Conservation (phyloP, 2,797 vertebrate genomes). For the Sciaenops ocellatus region DNA sequence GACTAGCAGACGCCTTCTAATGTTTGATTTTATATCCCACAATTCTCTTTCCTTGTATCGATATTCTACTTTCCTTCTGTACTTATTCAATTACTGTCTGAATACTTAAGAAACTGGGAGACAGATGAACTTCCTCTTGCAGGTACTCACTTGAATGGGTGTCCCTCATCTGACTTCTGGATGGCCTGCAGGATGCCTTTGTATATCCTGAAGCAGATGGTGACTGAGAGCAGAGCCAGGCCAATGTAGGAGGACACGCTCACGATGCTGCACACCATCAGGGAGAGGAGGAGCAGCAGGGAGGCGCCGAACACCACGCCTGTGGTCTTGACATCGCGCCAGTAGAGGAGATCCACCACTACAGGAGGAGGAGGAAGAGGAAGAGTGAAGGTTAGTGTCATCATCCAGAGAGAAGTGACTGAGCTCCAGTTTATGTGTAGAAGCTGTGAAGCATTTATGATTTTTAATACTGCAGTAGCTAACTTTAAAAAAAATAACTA, state of each 20-base stretch:
- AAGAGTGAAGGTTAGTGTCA: not conserved
- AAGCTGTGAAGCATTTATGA: not conserved
- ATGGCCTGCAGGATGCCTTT: conserved; percentile 97
- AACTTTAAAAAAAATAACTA: too few species aligned
- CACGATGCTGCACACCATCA: conserved; percentile 97
- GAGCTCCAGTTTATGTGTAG: not conserved
- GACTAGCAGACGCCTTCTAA: not conserved
- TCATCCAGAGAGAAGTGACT: not conserved
- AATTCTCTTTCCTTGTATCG: not conserved
- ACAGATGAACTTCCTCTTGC: too few species aligned
- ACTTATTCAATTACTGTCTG: not conserved
- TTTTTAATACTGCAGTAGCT: too few species aligned
- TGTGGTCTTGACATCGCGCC: conserved; percentile 96
- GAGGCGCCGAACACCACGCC: conserved; percentile 94
- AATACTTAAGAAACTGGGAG: too few species aligned
- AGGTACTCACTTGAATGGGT: conserved; percentile 94
- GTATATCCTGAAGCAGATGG: conserved; percentile 98
- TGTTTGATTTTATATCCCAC: not conserved
- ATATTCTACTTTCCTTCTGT: not conserved
- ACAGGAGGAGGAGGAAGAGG: conserved; percentile 9
- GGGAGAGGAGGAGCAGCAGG: conserved; percentile 94
- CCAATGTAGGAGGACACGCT: conserved; percentile 94
- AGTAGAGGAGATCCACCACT: conserved; percentile 98
- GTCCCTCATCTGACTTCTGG: conserved; percentile 97
- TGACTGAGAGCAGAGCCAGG: conserved; percentile 94